phyloP scores from a whole-genome alignment of 2,888 invertebrate species.

The Dryocosmus kuriphilus region DNA sequence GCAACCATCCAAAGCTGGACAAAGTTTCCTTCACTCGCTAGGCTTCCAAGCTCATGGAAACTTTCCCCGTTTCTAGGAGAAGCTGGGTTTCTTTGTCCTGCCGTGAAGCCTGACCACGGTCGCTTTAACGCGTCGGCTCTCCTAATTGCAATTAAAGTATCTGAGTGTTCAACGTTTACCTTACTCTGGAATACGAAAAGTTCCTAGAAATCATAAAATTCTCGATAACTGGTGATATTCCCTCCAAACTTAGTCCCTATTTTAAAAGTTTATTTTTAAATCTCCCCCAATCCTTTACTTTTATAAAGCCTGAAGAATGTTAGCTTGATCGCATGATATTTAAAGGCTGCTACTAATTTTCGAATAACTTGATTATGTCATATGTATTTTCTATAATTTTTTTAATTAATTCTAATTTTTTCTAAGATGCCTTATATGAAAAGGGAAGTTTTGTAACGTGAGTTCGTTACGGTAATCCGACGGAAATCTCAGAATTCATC shows the following conservation, averaged over 20 bases:
- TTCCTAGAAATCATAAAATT: background rate
- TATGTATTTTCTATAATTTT: background rate
- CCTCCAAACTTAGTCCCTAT: no score
- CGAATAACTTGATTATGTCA: no score
- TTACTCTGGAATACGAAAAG: background rate
- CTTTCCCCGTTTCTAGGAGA: conserved; percentile 67
- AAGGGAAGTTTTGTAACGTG: conserved; percentile 47
- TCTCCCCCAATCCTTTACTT: no score
- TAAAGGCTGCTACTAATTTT: no score
- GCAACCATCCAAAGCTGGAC: conserved; percentile 67
- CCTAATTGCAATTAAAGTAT: conserved; percentile 28
- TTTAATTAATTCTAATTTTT: conserved; percentile 43
- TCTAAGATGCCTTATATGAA: conserved; percentile 48
- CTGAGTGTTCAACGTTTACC: background rate
- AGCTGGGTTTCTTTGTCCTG: conserved; percentile 58
- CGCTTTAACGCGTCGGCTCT: conserved; percentile 12
- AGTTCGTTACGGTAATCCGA: conserved; percentile 57
- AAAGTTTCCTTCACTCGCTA: conserved; percentile 67
- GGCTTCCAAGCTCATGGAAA: conserved; percentile 64
- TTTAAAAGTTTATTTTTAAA: no score
- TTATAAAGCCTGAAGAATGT: no score
- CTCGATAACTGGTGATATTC: no score
- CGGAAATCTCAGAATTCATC: conserved; percentile 65
- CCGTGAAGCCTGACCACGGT: conserved; percentile 46
- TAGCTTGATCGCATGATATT: no score